Conservation (phyloP, 2,888 invertebrate species). For the Thyatira batis region DNA sequence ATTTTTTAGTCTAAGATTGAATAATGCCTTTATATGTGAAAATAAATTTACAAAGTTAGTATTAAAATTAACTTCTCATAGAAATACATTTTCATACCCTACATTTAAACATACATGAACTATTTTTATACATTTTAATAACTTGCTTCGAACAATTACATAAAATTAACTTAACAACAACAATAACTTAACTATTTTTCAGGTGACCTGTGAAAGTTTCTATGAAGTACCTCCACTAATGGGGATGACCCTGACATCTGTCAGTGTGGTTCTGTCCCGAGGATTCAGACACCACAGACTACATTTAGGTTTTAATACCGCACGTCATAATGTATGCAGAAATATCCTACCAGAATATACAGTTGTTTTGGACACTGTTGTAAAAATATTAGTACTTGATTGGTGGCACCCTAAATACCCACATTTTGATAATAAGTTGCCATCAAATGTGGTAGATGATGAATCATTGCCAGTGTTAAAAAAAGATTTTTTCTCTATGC, state of each 20-base stretch:
- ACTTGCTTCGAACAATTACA: no score
- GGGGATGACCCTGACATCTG: slow-evolving; percentile 82
- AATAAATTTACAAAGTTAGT: no score
- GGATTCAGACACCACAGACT: slow-evolving; percentile 80
- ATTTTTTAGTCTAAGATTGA: no score
- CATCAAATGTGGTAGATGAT: slow-evolving; percentile 45
- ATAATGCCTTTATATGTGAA: no score
- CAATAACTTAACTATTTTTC: slow-evolving; percentile 27
- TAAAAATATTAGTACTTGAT: slow-evolving; percentile 51
- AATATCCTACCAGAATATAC: slow-evolving; percentile 49
- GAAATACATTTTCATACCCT: no score
- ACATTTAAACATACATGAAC: no score
- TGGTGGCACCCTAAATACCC: slow-evolving; percentile 60
- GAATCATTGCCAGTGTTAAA: slow-evolving; percentile 54
- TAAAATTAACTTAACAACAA: no score
- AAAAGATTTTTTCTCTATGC: slow-evolving; percentile 50
- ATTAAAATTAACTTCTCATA: no score
- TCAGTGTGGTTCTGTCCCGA: slow-evolving; percentile 78
- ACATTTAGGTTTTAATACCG: slow-evolving; percentile 75
- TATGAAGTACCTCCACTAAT: slow-evolving; percentile 82
- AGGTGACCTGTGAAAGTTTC: slow-evolving; percentile 82
- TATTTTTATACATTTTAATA: no score
- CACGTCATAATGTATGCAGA: slow-evolving; percentile 47
- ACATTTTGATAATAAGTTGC: slow-evolving; percentile 51
- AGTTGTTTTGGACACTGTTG: slow-evolving; percentile 57